Conservation (phyloP, 2,888 invertebrate species). For the Rhabditophanes sp. region DNA sequence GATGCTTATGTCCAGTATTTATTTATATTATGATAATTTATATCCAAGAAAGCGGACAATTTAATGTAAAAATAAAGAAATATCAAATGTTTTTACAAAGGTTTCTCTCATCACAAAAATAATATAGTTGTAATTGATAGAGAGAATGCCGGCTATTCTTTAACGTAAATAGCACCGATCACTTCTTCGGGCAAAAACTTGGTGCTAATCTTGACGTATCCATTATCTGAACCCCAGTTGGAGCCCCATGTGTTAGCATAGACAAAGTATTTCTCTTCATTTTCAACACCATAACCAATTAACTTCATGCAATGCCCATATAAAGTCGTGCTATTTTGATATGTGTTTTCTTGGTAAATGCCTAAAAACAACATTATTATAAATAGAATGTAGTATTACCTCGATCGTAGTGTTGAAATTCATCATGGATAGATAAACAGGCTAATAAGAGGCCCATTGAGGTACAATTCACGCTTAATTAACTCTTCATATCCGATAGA, state of each 20-base stretch:
- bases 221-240: constrained; percentile 25
- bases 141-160: background rate
- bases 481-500: constrained; percentile 10
- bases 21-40: no score
- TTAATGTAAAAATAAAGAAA: no score
- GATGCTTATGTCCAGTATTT: no score
- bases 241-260: constrained; percentile 22
- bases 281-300: constrained; percentile 23
- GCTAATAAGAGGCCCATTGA: constrained; percentile 23
- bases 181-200: constrained; percentile 12
- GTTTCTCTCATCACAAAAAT: background rate
- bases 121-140: background rate
- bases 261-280: constrained; percentile 14
- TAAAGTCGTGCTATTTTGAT: constrained; percentile 11
- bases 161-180: constrained; percentile 11
- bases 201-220: no score
- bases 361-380: constrained; percentile 13
- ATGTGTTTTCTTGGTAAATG: constrained; percentile 16
- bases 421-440: constrained; percentile 25
- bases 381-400: no score
- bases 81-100: background rate
- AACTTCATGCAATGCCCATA: constrained; percentile 27
- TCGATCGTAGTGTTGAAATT: constrained; percentile 23
- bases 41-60: no score
- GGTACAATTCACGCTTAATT: constrained; percentile 20